These are phyloP conservation scores for Volucella bombylans DNA, from an alignment of 2,888 invertebrate species.

Conservation along the genomic window DNA sequence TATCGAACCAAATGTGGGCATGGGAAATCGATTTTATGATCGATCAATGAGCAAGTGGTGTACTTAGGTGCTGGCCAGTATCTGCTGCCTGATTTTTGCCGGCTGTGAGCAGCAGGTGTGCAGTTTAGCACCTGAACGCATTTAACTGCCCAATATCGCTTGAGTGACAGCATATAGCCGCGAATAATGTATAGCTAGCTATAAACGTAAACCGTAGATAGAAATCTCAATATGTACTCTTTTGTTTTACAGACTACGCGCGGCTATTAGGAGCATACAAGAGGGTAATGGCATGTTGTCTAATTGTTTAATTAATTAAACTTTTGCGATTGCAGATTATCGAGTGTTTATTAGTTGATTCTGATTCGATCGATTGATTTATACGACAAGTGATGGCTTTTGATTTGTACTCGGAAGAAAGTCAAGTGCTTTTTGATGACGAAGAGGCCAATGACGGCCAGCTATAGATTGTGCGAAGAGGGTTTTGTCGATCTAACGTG, in stretches of 20 bases:
- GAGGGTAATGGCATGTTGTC: slow-evolving; percentile 48
- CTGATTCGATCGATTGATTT: slow-evolving; percentile 65
- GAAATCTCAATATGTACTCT: slow-evolving; percentile 55
- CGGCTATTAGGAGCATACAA: neutral
- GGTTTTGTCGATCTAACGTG: slow-evolving; percentile 1
- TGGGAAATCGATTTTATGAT: slow-evolving; percentile 73
- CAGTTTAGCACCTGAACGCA: slow-evolving; percentile 70
- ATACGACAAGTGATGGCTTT: slow-evolving; percentile 62
- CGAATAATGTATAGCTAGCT: slow-evolving; percentile 20
- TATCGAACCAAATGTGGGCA: slow-evolving; percentile 60
- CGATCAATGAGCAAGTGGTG: slow-evolving; percentile 64
- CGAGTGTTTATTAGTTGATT: slow-evolving; percentile 56
- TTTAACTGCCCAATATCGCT: slow-evolving; percentile 58
- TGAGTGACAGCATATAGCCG: slow-evolving; percentile 50
- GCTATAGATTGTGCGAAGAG: neutral
- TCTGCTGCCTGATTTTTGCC: slow-evolving; percentile 23
- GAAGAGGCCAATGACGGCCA: neutral
- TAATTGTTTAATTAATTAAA: slow-evolving; percentile 67
- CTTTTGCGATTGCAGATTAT: slow-evolving; percentile 55
- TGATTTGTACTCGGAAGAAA: slow-evolving; percentile 55
- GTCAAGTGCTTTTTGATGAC: slow-evolving; percentile 3
- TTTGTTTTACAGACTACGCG: slow-evolving; percentile 53
- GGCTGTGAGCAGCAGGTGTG: slow-evolving; percentile 57
- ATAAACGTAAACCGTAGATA: neutral
- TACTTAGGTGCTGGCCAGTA: slow-evolving; percentile 17